These are phyloP conservation scores for Euzetes globulus DNA, from an alignment of 2,888 invertebrate genomes.

Conservation along the genomic window DNA sequence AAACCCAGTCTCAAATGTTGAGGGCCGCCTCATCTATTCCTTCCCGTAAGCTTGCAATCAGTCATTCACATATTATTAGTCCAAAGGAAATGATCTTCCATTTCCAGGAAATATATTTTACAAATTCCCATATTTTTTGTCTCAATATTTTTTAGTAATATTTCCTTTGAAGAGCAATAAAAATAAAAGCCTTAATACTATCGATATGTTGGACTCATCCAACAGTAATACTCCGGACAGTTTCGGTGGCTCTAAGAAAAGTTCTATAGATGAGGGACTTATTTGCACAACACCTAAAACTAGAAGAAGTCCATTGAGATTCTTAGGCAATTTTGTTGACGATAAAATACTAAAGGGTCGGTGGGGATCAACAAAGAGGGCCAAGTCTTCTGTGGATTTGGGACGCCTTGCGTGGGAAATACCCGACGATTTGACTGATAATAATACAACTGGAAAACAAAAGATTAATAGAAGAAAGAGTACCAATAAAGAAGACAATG, in stretches of 20 bases:
- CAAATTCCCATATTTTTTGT: not conserved
- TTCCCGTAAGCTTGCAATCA: slow-evolving; percentile 23
- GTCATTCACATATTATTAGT: no score
- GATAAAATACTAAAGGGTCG: slow-evolving; percentile 34
- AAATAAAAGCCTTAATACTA: slow-evolving; percentile 23
- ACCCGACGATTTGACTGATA: slow-evolving; percentile 23
- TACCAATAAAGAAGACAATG: slow-evolving; percentile 10
- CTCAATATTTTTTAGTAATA: slow-evolving; percentile 34
- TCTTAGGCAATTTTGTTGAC: slow-evolving; percentile 34
- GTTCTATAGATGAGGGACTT: slow-evolving; percentile 31
- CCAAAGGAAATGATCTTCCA: no score
- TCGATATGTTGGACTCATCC: not conserved
- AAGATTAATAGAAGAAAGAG: slow-evolving; percentile 28
- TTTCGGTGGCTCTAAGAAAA: slow-evolving; percentile 26
- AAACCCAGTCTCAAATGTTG: slow-evolving; percentile 32
- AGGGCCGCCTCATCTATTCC: slow-evolving; percentile 35
- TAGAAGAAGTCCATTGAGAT: slow-evolving; percentile 35
- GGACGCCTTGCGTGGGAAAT: slow-evolving; percentile 21
- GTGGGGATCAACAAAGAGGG: slow-evolving; percentile 33
- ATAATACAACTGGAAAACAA: not conserved
- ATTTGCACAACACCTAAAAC: slow-evolving; percentile 24
- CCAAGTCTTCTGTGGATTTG: slow-evolving; percentile 34
- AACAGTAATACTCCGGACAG: slow-evolving; percentile 18
- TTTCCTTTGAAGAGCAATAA: slow-evolving; percentile 30
- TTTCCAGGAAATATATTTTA: slow-evolving; percentile 9